phyloP scores from a whole-genome alignment of 2,888 invertebrate species.

The Hydriomena furcata region DNA sequence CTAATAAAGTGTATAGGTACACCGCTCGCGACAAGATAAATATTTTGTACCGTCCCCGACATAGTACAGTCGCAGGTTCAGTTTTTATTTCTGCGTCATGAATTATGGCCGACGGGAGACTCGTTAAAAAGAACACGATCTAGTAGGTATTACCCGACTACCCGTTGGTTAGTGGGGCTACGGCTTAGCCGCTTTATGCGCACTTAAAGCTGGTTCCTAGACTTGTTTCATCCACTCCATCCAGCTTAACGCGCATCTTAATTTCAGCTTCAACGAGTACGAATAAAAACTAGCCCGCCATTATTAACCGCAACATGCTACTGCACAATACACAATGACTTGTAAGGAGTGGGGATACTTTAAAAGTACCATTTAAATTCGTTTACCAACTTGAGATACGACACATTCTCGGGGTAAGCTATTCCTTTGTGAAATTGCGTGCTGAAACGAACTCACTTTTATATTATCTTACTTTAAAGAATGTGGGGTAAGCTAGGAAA shows the following conservation, averaged over 20 bases:
- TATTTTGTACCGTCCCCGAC: constrained; percentile 41
- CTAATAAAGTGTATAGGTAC: constrained; percentile 27
- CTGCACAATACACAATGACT: constrained; percentile 17
- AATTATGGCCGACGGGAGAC: constrained; percentile 65
- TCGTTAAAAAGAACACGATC: constrained; percentile 76
- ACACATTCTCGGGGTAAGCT: constrained; percentile 15
- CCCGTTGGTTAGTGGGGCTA: constrained; percentile 59
- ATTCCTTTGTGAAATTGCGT: constrained; percentile 27
- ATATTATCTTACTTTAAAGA: constrained; percentile 29
- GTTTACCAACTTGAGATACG: constrained; percentile 7
- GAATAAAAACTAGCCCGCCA: constrained; percentile 51
- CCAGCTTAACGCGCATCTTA: constrained; percentile 72
- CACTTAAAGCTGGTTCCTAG: constrained; percentile 71
- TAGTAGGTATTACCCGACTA: constrained; percentile 63
- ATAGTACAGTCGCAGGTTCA: constrained; percentile 50
- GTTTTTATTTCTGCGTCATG: constrained; percentile 66
- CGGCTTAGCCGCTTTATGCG: constrained; percentile 73
- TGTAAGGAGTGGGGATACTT: constrained; percentile 8
- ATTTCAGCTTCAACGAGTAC: constrained; percentile 58
- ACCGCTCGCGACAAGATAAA: constrained; percentile 38
- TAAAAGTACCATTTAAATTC: constrained; percentile 4
- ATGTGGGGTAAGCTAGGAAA: constrained; percentile 28
- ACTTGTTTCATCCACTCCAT: constrained; percentile 67
- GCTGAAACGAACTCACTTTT: constrained; percentile 22
- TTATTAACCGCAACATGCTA: constrained; percentile 10